These are phyloP conservation scores for Stenotaenia linearis DNA, from an alignment of 2,888 invertebrate species.

Conservation along the genomic window DNA sequence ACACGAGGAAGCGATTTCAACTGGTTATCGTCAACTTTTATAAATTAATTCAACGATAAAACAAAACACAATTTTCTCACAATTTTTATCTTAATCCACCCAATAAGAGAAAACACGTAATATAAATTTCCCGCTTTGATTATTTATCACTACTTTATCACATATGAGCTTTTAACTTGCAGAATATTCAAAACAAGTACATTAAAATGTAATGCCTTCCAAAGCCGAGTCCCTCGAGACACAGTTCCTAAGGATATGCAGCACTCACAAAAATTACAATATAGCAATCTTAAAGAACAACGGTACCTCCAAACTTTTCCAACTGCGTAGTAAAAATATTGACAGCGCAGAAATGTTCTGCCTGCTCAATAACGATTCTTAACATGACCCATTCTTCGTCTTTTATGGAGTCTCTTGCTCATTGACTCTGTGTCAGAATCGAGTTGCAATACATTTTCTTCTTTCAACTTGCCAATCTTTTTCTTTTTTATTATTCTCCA, in stretches of 20 bases:
- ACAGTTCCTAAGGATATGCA: neutral
- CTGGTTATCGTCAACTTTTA: neutral
- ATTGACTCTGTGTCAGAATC: neutral
- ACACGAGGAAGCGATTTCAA: neutral
- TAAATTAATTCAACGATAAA: neutral
- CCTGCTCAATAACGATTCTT: neutral
- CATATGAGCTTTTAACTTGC: neutral
- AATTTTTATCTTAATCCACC: too few species aligned
- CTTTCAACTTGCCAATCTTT: neutral
- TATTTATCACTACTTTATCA: neutral
- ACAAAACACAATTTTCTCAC: too few species aligned
- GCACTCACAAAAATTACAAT: constrained; percentile 1
- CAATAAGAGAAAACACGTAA: too few species aligned
- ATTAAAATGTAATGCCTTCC: neutral
- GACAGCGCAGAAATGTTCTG: neutral
- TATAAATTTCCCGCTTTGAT: neutral
- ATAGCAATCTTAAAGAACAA: neutral
- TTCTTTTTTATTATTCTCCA: neutral
- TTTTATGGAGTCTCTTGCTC: neutral
- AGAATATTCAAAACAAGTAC: neutral
- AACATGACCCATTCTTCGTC: neutral
- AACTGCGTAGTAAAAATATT: constrained; percentile 2
- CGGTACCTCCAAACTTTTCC: neutral
- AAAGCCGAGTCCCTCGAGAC: neutral
- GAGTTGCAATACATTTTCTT: neutral